Base-by-base conservation (phyloP, 2,888 invertebrate genomes). In the Electrophaes corylata region DNA sequence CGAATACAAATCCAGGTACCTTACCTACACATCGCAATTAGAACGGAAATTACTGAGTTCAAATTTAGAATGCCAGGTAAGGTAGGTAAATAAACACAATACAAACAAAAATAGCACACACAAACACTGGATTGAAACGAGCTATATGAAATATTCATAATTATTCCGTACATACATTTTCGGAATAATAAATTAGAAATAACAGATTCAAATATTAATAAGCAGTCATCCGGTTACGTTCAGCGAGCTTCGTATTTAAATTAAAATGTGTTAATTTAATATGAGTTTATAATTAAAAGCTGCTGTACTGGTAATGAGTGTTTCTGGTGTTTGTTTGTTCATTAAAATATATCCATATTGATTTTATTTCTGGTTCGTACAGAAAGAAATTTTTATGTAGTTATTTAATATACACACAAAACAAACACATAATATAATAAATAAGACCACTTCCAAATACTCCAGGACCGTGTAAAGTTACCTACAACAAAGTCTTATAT, bases 151-250 rank as follows among this genome's bases (percentile, higher is more conserved):
- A n/a, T n/a, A n/a, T n/a, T 11, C 11, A 31, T 31, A n/a, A 31
- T 4, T 31, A n/a, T n/a, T n/a, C n/a, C 11, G 4, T 31, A 40
- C n/a, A 20, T 20, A 20, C 20, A 20, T 12, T 5, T 41, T 4
- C 54, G 33, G 41, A 16, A 23, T 47, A 41, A 19, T 26, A 20
- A 41, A 48, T 43, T 43, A 33, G 12, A 16, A 39, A 48, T 37
- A 48, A 18, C n/a, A 12, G 16, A 41, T 41, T 33, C 23, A 20
- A 47, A 18, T 37, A 8, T 37, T 55, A 35, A 55, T 48, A 48
- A 37, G 43, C 43, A 43, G n/a, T 20, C 40, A 20, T n/a, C 33
- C 47, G 47, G 47, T 18, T 44, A 12, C n/a, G 18, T 16, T 48
- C 35, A 40, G 39, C 29, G 29, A 39, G 43, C 14, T 23, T 26